phyloP scores from a whole-genome alignment of 2,888 invertebrate genomes.

The Ichneumoninae sp. region DNA sequence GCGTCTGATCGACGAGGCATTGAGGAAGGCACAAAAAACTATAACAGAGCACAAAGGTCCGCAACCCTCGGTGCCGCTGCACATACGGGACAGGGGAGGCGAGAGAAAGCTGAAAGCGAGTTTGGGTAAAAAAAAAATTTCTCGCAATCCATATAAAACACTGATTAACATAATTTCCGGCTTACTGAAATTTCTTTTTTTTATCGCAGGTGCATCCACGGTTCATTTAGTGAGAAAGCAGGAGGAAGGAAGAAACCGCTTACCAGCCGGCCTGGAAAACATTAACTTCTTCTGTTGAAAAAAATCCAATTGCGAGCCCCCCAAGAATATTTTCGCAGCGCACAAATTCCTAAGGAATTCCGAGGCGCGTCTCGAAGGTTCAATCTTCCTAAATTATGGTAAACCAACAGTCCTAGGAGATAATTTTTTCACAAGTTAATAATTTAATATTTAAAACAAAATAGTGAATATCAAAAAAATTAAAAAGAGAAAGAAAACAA shows the following conservation, averaged over 20 bases:
- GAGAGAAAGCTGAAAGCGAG: constrained; percentile 68
- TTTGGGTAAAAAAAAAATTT: constrained; percentile 61
- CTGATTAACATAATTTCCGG: background rate
- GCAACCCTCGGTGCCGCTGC: constrained; percentile 90
- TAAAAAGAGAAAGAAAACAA: background rate
- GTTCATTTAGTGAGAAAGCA: constrained; percentile 86
- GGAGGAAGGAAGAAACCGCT: constrained; percentile 86
- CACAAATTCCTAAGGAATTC: no score
- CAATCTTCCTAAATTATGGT: no score
- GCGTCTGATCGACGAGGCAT: constrained; percentile 84
- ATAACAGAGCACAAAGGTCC: constrained; percentile 85
- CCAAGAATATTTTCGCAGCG: no score
- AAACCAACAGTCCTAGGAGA: no score
- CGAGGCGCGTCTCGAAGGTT: no score
- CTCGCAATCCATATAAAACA: no score
- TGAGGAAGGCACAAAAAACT: constrained; percentile 56
- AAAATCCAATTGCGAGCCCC: no score
- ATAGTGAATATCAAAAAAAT: background rate
- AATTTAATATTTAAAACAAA: background rate
- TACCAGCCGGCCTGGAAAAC: constrained; percentile 88
- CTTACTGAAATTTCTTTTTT: constrained; percentile 58
- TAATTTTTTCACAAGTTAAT: no score
- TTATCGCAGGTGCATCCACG: constrained; percentile 86
- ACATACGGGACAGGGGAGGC: constrained; percentile 88
- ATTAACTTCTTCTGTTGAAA: constrained; percentile 85